Evolutionary conservation across 2,888 invertebrate genomes (phyloP), one percentile per base, ranked within the genome.

Genomic region (Dexiosoma caninum): DNA sequence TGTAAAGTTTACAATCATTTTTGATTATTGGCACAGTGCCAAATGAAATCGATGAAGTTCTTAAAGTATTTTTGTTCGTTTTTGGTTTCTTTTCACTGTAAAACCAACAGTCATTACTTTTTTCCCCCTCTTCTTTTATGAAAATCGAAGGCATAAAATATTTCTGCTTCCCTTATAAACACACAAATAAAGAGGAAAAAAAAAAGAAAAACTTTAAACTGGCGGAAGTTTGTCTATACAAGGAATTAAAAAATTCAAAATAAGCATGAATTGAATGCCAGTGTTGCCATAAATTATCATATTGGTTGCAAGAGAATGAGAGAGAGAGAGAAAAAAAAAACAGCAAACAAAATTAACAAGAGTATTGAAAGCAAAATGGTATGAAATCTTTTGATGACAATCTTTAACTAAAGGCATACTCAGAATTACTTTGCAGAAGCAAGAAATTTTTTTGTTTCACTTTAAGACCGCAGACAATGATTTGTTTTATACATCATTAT

Each of bases 1-100:
- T 83, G 85, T 83, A 87, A 87, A 88, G 85, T 88, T 87, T 85
- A 87, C 87, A 87, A 88, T 88, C 87, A 87, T 88, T 87, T 87
- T 87, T 87, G 87, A 86, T 88, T 88, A 87, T 88, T 88, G 88
- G 88, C 88, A 86, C 86, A 83, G 85, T 84, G 88, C 88, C 88
- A 88, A 84, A 69, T 81, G 72, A 81, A 81, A 81, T 81, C 81
- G 81, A 81, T 81, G 77, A 81, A 81, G 77, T 78, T 81, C 69
- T 80, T 49, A 49, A 64, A 78, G 40, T 60, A 44, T 42, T 49
- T 69, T 55, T 42, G 9, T 23, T 69, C 14, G 16, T 35, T 37
- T 21, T 44, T 51, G 3, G n/a, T 57, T 16, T 51, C 42, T 23
- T 44, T 9, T 49, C 42, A 14, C 53, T 23, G 21, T 30, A 40